Conservation (phyloP, 53 echinoderm and acorn worm genomes). For the Actinopyga echinites region DNA sequence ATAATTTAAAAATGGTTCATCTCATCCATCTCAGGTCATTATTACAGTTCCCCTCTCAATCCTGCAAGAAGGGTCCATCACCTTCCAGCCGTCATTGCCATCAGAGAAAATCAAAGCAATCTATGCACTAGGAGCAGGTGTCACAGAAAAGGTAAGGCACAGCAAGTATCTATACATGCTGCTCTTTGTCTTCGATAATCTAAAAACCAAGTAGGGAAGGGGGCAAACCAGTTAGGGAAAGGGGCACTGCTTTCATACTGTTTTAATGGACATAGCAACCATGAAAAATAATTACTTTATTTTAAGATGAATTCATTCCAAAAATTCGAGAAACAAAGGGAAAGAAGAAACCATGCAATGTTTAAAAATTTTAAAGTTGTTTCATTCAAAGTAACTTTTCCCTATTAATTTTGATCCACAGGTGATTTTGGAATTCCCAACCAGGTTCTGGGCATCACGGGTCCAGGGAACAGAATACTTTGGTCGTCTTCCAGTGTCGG, state of each 20-base stretch:
- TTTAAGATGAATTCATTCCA: no score
- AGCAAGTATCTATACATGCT: no score
- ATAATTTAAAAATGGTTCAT: not conserved
- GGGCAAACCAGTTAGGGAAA: no score
- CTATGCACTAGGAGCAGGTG: conserved; percentile 78
- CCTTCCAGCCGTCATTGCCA: conserved; percentile 76
- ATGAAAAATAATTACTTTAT: no score
- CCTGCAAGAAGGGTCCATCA: conserved; percentile 68
- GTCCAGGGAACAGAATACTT: conserved; percentile 88
- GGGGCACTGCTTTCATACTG: no score
- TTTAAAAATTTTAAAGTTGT: no score
- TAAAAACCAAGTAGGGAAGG: no score
- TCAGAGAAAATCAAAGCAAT: conserved; percentile 73
- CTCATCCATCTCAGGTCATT: conserved; percentile 62
- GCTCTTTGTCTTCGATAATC: no score
- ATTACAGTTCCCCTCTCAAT: conserved; percentile 89
- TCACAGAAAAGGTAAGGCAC: conserved; percentile 85
- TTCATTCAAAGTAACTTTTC: no score
- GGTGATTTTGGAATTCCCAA: conserved; percentile 84
- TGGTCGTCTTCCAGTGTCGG: conserved; percentile 81
- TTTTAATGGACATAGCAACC: no score
- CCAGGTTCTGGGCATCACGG: conserved; percentile 83
- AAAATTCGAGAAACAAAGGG: no score
- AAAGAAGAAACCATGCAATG: no score
- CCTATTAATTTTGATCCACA: not conserved